These are phyloP conservation scores for Sepiola atlantica DNA, from an alignment of 2,888 invertebrate genomes.

Conservation along the genomic window DNA sequence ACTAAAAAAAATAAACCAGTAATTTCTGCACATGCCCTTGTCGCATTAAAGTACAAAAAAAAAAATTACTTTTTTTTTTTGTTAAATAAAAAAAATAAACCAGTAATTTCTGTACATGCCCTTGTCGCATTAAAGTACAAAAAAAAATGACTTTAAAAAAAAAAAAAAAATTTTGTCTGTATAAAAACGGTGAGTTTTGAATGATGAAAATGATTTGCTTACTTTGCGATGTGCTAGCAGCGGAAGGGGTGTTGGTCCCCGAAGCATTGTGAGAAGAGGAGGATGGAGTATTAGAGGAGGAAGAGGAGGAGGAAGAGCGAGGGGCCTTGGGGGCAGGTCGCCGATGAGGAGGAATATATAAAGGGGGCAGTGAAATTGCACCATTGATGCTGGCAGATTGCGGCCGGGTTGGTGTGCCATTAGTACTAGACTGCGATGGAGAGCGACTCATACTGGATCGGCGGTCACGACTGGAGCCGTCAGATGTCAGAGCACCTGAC, in stretches of 20 bases:
- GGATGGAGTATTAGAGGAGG: conserved; percentile 1
- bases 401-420: conserved; percentile 43
- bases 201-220: conserved; percentile 35
- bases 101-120: no score
- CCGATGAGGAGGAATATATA: conserved; percentile 37
- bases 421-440: conserved; percentile 45
- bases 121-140: no score
- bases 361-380: conserved; percentile 39
- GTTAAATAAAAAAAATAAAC: no score
- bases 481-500: conserved; percentile 44
- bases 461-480: conserved; percentile 45
- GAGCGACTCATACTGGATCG: conserved; percentile 42
- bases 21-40: no score
- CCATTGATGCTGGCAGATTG: conserved; percentile 40
- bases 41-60: no score
- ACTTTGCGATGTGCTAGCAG: conserved; percentile 43
- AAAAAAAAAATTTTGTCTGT: no score
- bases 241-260: conserved; percentile 32
- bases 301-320: conserved; percentile 39
- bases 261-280: conserved; percentile 42
- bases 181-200: neutral
- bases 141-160: no score
- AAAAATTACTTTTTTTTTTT: no score
- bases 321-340: conserved; percentile 41
- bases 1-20: no score